Conservation (phyloP, 2,113 vertebrate species). For the Hucho hucho region DNA sequence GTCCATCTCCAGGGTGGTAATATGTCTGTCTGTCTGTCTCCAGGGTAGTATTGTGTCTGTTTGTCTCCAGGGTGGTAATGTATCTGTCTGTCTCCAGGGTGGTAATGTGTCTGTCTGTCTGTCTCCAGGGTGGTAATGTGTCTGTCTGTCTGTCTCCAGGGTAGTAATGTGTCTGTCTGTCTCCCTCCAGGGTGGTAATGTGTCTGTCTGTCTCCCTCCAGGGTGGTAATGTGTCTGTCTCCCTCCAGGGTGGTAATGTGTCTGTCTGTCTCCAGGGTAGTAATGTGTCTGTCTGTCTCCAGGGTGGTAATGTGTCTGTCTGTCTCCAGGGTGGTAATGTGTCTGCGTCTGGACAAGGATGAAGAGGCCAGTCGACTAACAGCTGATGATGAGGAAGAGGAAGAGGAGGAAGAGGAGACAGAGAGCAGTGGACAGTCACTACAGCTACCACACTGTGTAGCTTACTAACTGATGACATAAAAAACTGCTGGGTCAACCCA, state of each 20-base stretch:
- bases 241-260: too few species aligned
- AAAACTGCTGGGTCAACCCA: too few species aligned
- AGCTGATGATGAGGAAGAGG: background rate
- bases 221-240: background rate
- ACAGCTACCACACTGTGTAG: slow-evolving; percentile 11
- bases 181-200: too few species aligned
- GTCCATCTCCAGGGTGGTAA: too few species aligned
- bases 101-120: too few species aligned
- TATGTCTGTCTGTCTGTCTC: background rate
- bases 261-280: background rate
- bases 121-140: too few species aligned
- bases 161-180: too few species aligned
- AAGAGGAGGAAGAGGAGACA: too few species aligned
- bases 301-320: background rate
- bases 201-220: background rate
- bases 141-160: too few species aligned
- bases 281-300: too few species aligned
- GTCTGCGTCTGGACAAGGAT: slow-evolving; percentile 25
- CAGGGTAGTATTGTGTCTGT: background rate
- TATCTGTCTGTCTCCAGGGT: too few species aligned
- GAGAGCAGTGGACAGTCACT: slow-evolving; percentile 7
- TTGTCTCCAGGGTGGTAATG: background rate
- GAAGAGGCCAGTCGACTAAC: slow-evolving; percentile 33
- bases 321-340: slow-evolving; percentile 24
- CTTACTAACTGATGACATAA: too few species aligned